Evolutionary conservation across 2,113 vertebrate species (phyloP).

Genomic region (western clawed frog (Xenopus tropicalis)): UCB_Xtro_10.0 CM004447.2:161259501-161260000

Average conservation of each 20-base stretch:
- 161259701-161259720: background rate
- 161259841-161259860: conserved; percentile 4
- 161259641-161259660: too few relatives aligned
- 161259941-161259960: conserved; percentile 18
- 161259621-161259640: background rate
- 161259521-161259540: conserved; percentile 29
- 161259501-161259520: background rate
- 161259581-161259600: background rate
- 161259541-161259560: conserved; percentile 12
- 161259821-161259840: background rate
- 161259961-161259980: background rate
- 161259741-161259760: background rate
- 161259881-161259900: background rate
- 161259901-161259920: background rate
- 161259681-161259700: background rate
- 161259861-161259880: background rate
- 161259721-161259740: conserved; percentile 25
- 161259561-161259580: conserved; percentile 2
- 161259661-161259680: too few relatives aligned
- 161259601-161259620: background rate
- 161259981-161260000: conserved; percentile 32
- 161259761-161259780: too few relatives aligned
- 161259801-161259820: too few relatives aligned
- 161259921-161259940: background rate
- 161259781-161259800: too few relatives aligned